Percentiles rank a stretch among this genome's conserved stretches.
Evolutionary conservation across 2,113 vertebrate genomes (phyloP).

Genomic region (Anolis carolinensis): DNA sequence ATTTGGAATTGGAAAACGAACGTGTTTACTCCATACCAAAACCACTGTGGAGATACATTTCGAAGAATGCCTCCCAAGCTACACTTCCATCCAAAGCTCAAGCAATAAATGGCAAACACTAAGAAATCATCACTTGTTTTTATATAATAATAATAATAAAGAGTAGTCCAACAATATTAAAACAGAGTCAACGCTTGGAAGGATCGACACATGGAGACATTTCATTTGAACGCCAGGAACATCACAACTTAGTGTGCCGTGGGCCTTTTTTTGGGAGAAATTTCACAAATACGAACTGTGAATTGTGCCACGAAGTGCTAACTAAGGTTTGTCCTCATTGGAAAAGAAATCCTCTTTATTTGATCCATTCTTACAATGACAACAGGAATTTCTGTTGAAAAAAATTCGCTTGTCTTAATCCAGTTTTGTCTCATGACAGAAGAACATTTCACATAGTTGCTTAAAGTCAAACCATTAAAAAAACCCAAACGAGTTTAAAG

Average conservation of each 20-base stretch:
- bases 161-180: slow-evolving; percentile 71
- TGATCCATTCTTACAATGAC: slow-evolving; percentile 74
- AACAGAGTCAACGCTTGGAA: slow-evolving; percentile 70
- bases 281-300: slow-evolving; percentile 73
- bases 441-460: slow-evolving; percentile 75
- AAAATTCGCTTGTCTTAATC: slow-evolving; percentile 49
- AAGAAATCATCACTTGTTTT: slow-evolving; percentile 60
- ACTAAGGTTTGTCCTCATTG: slow-evolving; percentile 65
- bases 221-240: slow-evolving; percentile 58
- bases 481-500: slow-evolving; percentile 72
- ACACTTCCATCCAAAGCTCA: slow-evolving; percentile 67
- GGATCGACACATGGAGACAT: slow-evolving; percentile 63
- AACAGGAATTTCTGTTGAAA: slow-evolving; percentile 69
- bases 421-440: slow-evolving; percentile 63
- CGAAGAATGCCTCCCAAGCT: slow-evolving; percentile 56
- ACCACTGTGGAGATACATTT: slow-evolving; percentile 47
- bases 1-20: slow-evolving; percentile 61
- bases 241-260: slow-evolving; percentile 28
- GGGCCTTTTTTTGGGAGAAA: slow-evolving; percentile 64
- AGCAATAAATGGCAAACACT: slow-evolving; percentile 66
- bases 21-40: slow-evolving; percentile 49
- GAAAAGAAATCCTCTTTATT: slow-evolving; percentile 73
- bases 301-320: slow-evolving; percentile 67
- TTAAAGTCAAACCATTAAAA: slow-evolving; percentile 67
- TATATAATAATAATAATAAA: slow-evolving; percentile 24